phyloP scores from a whole-genome alignment of 23 tunicate genomes.

The Halocynthia roretzi region DNA sequence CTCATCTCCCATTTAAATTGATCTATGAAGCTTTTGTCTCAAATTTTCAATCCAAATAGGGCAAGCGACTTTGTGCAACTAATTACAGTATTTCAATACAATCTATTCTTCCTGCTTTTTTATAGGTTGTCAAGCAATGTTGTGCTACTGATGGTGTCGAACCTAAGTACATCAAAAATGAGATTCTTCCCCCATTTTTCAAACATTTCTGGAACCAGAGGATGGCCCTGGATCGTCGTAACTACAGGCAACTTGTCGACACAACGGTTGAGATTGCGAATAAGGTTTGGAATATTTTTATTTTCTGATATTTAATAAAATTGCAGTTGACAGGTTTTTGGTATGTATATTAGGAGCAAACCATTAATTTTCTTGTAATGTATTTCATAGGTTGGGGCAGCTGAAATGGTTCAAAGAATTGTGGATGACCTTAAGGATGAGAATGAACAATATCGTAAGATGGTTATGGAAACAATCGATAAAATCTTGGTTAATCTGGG shows the following conservation, averaged over 20 bases:
- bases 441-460: constrained; percentile 98
- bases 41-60: not conserved
- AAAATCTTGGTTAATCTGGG: constrained; percentile 96
- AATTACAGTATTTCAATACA: not conserved
- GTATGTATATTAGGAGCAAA: too few relatives aligned
- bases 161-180: constrained; percentile 90
- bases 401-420: constrained; percentile 72
- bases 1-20: too few relatives aligned
- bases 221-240: constrained; percentile 97
- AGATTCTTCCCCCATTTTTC: constrained; percentile 95
- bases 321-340: too few relatives aligned
- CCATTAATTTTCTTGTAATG: too few relatives aligned
- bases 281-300: constrained; percentile 30
- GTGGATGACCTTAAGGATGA: constrained; percentile 99
- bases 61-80: too few relatives aligned
- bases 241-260: constrained; percentile 95
- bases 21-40: not conserved
- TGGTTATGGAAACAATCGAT: constrained; percentile 99
- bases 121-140: constrained; percentile 98
- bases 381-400: constrained; percentile 62
- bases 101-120: too few relatives aligned
- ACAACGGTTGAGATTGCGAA: constrained; percentile 99
- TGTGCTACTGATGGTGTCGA: constrained; percentile 99
- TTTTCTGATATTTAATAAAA: too few relatives aligned
- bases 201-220: constrained; percentile 99